phyloP scores from a whole-genome alignment of 2,797 vertebrate genomes.

The Cirrhinus molitorella region DNA sequence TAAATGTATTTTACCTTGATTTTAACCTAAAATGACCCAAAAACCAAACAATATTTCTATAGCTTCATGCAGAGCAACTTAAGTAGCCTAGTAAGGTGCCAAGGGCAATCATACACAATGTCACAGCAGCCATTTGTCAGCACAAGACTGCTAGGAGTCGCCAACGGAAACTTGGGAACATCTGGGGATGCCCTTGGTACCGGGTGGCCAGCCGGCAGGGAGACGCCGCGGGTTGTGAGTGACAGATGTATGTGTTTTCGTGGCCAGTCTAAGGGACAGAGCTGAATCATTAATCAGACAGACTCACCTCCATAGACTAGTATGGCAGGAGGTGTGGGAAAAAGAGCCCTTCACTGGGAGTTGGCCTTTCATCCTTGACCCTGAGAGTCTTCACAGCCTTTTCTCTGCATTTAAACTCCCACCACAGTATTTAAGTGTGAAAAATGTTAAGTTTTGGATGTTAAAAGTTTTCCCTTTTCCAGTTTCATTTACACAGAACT shows the following conservation, averaged over 20 bases:
- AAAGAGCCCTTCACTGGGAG: slow-evolving; percentile 28
- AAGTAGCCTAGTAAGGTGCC: slow-evolving; percentile 56
- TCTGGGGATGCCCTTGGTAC: slow-evolving; percentile 74
- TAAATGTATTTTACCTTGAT: background rate
- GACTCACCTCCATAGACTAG: slow-evolving; percentile 58
- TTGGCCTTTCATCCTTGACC: slow-evolving; percentile 20
- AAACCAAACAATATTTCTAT: background rate
- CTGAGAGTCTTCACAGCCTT: background rate
- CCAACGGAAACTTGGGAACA: slow-evolving; percentile 73
- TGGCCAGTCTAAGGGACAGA: slow-evolving; percentile 63
- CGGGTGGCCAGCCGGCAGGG: slow-evolving; percentile 69
- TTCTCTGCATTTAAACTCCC: slow-evolving; percentile 18
- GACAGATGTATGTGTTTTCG: slow-evolving; percentile 75
- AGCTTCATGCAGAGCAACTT: slow-evolving; percentile 44
- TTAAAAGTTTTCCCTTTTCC: background rate
- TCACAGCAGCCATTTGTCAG: slow-evolving; percentile 64
- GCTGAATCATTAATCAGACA: slow-evolving; percentile 77
- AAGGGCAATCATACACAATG: slow-evolving; percentile 67
- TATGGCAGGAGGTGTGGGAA: slow-evolving; percentile 28
- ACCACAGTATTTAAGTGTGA: background rate
- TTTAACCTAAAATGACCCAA: background rate
- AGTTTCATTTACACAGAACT: background rate
- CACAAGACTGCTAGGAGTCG: slow-evolving; percentile 50
- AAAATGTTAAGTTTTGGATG: background rate
- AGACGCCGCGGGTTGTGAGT: slow-evolving; percentile 73